These are phyloP conservation scores for Danio choprae DNA, from an alignment of 2,797 vertebrate genomes.

Conservation along the genomic window DNA sequence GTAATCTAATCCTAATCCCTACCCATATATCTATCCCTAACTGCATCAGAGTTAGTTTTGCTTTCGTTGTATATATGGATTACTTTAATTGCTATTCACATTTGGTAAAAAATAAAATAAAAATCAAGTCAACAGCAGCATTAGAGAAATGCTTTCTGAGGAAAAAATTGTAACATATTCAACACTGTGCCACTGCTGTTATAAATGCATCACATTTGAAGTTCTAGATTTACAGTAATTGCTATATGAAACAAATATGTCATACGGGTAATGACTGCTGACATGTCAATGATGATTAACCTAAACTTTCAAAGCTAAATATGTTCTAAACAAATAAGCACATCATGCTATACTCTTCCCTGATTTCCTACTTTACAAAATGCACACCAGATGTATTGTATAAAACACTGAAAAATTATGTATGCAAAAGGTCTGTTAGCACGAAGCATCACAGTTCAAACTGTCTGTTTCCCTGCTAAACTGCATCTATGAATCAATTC, in stretches of 20 bases:
- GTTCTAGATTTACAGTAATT: not conserved
- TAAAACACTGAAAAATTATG: not conserved
- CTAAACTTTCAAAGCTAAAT: not conserved
- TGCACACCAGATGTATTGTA: not conserved
- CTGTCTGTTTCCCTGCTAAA: not conserved
- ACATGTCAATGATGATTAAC: not conserved
- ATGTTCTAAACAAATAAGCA: not conserved
- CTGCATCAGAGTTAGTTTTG: too few relatives aligned
- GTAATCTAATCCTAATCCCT: too few relatives aligned
- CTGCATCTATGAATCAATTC: conserved; percentile 1
- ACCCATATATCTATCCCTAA: too few relatives aligned
- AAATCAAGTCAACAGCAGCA: too few relatives aligned
- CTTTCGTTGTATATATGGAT: too few relatives aligned
- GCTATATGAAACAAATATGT: not conserved
- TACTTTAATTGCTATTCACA: too few relatives aligned
- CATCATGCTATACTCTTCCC: not conserved
- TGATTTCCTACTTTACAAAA: not conserved
- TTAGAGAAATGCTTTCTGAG: too few relatives aligned
- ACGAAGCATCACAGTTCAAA: not conserved
- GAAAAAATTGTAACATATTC: too few relatives aligned
- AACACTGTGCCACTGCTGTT: not conserved
- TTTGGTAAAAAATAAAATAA: too few relatives aligned
- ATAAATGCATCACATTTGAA: not conserved
- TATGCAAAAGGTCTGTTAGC: not conserved
- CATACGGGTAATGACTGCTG: not conserved